Conservation (phyloP, 2,113 vertebrate species). For the Chaenocephalus aceratus region DNA sequence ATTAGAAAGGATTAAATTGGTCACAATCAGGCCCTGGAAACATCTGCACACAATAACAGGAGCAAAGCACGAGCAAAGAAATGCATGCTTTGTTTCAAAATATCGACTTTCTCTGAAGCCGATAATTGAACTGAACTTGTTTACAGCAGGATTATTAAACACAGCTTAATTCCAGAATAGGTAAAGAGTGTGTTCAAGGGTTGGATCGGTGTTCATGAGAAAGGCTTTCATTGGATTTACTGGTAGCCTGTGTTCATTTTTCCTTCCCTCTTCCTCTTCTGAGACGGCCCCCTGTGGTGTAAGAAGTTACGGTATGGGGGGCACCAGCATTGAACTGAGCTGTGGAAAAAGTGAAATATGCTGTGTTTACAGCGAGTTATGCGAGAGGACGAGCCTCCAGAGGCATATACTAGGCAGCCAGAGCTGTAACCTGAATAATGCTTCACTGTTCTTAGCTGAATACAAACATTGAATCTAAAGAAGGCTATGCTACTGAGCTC, state of each 20-base stretch:
- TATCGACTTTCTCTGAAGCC: conserved; percentile 43
- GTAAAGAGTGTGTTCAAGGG: conserved; percentile 23
- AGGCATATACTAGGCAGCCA: conserved; percentile 21
- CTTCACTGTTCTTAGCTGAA: conserved; percentile 41
- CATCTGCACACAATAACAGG: conserved; percentile 29
- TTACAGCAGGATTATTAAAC: conserved; percentile 17
- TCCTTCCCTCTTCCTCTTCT: not conserved
- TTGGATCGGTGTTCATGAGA: conserved; percentile 5
- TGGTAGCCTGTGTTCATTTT: not conserved
- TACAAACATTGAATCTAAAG: conserved; percentile 22
- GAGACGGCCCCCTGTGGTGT: conserved; percentile 1
- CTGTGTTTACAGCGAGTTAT: conserved; percentile 52
- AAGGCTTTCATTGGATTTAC: conserved; percentile 22
- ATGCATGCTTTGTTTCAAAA: conserved; percentile 45
- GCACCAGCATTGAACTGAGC: conserved; percentile 23
- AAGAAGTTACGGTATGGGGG: conserved; percentile 14
- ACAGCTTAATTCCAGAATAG: conserved; percentile 11
- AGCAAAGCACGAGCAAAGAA: conserved; percentile 11
- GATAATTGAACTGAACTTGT: conserved; percentile 20
- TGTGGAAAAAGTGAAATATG: conserved; percentile 56
- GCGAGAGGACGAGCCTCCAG: conserved; percentile 44
- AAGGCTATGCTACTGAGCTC: not conserved
- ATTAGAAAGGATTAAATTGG: conserved; percentile 47
- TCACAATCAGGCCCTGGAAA: conserved; percentile 56
- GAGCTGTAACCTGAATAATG: conserved; percentile 39